phyloP scores from a whole-genome alignment of 2,797 vertebrate species.

The Lates japonicus region DNA sequence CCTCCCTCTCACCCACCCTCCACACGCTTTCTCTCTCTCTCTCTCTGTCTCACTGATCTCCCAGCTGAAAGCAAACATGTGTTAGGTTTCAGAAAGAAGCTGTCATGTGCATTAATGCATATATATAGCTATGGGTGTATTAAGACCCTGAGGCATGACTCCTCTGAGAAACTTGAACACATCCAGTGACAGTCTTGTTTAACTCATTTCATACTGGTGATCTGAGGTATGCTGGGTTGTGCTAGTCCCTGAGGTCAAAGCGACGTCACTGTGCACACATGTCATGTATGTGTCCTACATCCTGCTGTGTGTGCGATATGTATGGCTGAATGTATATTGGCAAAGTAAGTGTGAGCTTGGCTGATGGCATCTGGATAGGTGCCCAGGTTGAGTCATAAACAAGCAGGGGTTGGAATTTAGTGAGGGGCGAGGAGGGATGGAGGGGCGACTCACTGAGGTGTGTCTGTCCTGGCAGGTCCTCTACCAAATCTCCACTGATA shows the following conservation, averaged over 20 bases:
- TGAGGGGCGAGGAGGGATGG: slow-evolving; percentile 46
- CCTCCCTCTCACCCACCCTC: slow-evolving; percentile 45
- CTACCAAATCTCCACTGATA: slow-evolving; percentile 87
- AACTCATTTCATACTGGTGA: slow-evolving; percentile 52
- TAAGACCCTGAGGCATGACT: slow-evolving; percentile 66
- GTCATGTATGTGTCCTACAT: slow-evolving; percentile 21
- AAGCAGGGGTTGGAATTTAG: slow-evolving; percentile 57
- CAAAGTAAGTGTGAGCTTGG: slow-evolving; percentile 72
- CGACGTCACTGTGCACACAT: slow-evolving; percentile 20
- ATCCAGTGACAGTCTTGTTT: slow-evolving; percentile 55
- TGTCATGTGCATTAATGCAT: slow-evolving; percentile 60
- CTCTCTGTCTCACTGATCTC: slow-evolving; percentile 51
- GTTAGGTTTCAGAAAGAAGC: slow-evolving; percentile 46
- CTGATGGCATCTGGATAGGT: slow-evolving; percentile 83
- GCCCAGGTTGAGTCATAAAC: slow-evolving; percentile 83
- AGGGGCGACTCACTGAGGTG: slow-evolving; percentile 69
- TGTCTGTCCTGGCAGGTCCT: slow-evolving; percentile 85
- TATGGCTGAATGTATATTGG: slow-evolving; percentile 59
- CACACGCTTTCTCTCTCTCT: slow-evolving; percentile 35
- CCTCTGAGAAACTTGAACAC: slow-evolving; percentile 69
- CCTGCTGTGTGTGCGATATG: slow-evolving; percentile 27
- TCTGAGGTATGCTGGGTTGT: slow-evolving; percentile 43
- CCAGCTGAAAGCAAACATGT: slow-evolving; percentile 54
- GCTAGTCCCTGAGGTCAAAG: slow-evolving; percentile 72
- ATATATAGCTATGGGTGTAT: slow-evolving; percentile 67